Percentiles rank a stretch among this genome's conserved stretches.
phyloP scores from a whole-genome alignment of 2,797 vertebrate species.

The Zenarchopterus dispar region DNA sequence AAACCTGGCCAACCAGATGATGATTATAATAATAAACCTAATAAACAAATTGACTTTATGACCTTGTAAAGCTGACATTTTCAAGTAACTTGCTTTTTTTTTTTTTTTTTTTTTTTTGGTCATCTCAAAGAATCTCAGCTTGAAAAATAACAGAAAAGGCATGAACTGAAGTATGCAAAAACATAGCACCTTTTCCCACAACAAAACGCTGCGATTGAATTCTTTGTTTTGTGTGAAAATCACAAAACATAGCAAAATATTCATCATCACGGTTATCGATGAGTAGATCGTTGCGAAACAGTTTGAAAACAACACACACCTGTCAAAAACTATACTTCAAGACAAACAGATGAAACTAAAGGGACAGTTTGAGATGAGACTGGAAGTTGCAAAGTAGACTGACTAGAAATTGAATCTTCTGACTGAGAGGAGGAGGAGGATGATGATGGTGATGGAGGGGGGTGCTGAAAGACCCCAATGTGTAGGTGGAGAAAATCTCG shows the following conservation, averaged over 20 bases:
- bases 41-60: too few species aligned
- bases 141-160: too few species aligned
- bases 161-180: too few species aligned
- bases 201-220: not conserved
- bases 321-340: not conserved
- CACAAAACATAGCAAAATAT: too few species aligned
- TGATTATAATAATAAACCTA: too few species aligned
- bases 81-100: too few species aligned
- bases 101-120: too few species aligned
- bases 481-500: conserved; percentile 77
- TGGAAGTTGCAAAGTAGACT: conserved; percentile 47
- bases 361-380: conserved; percentile 16
- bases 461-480: conserved; percentile 51
- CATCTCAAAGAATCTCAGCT: too few species aligned
- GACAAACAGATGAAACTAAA: conserved; percentile 7
- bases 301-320: not conserved
- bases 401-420: conserved; percentile 24
- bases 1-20: too few species aligned
- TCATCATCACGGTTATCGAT: too few species aligned
- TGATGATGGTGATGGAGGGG: conserved; percentile 7
- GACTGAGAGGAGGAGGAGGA: conserved; percentile 20
- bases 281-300: not conserved
- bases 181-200: too few species aligned
- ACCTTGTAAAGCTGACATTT: too few species aligned
- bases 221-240: not conserved